Conservation (phyloP, 1,140 invertebrate genomes). For the Caerostris extrusa region DNA sequence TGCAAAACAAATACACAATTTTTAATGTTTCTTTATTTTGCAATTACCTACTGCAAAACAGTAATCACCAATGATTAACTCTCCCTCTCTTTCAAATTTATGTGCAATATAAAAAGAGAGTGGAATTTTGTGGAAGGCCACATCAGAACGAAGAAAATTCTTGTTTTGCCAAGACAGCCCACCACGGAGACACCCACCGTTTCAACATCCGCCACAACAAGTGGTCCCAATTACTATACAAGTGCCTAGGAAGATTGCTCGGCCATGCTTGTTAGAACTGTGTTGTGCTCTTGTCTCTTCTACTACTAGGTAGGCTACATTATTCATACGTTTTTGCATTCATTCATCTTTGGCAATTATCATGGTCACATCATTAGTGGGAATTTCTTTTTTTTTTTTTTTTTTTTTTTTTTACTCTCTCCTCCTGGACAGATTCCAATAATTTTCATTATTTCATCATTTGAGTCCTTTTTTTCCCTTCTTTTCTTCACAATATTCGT, state of each 20-base stretch:
- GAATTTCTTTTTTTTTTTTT: too few species aligned
- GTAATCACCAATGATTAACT: neutral
- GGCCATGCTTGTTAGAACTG: neutral
- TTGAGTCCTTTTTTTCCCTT: neutral
- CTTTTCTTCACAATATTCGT: neutral
- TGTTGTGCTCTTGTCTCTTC: neutral
- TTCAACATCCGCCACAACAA: constrained; percentile 28
- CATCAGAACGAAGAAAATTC: neutral
- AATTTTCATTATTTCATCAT: neutral
- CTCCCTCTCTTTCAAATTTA: constrained; percentile 3
- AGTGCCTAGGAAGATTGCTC: neutral
- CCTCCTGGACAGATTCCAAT: neutral
- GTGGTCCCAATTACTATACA: constrained; percentile 33
- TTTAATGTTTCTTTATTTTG: neutral
- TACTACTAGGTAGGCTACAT: neutral
- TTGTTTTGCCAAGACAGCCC: neutral
- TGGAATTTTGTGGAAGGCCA: neutral
- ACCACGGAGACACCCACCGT: neutral
- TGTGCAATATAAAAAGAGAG: neutral
- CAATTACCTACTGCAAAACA: neutral
- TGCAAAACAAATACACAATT: too few species aligned
- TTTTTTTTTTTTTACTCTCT: too few species aligned
- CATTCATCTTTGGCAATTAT: neutral
- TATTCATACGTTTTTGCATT: neutral
- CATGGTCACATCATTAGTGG: neutral